Percentiles rank a stretch among this genome's conserved stretches.
Conservation (phyloP, 2,888 invertebrate genomes). For the Rotaria macrura region DNA sequence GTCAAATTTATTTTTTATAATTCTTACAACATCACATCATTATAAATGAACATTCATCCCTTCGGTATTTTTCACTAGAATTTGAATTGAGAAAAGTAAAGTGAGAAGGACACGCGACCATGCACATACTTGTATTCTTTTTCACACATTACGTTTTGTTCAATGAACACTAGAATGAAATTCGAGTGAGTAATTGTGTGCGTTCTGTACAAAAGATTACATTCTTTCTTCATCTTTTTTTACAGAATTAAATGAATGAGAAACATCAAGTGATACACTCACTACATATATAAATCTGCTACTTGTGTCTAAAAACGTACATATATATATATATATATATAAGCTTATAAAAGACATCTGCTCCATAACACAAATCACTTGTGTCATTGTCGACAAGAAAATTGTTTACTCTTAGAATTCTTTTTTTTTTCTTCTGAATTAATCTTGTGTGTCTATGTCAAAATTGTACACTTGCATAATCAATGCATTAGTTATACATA, state of each 20-base stretch:
- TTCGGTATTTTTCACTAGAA: background rate
- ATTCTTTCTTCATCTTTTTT: background rate
- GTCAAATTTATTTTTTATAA: background rate
- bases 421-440: background rate
- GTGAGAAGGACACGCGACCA: constrained; percentile 10
- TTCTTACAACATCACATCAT: background rate
- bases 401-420: background rate
- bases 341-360: background rate
- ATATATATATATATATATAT: no score
- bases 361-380: background rate
- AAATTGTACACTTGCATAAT: background rate
- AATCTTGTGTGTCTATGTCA: background rate
- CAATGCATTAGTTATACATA: background rate
- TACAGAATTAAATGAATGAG: background rate
- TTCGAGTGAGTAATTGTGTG: background rate
- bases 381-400: background rate
- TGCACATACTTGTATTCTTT: background rate
- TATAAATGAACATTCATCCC: background rate
- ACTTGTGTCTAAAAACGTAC: background rate
- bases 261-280: background rate
- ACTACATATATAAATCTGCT: background rate
- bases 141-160: background rate
- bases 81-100: background rate
- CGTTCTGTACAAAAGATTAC: background rate
- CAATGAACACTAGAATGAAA: background rate